phyloP scores from a whole-genome alignment of 1,140 invertebrate species.

The Pseudomyrmex sp. region DNA sequence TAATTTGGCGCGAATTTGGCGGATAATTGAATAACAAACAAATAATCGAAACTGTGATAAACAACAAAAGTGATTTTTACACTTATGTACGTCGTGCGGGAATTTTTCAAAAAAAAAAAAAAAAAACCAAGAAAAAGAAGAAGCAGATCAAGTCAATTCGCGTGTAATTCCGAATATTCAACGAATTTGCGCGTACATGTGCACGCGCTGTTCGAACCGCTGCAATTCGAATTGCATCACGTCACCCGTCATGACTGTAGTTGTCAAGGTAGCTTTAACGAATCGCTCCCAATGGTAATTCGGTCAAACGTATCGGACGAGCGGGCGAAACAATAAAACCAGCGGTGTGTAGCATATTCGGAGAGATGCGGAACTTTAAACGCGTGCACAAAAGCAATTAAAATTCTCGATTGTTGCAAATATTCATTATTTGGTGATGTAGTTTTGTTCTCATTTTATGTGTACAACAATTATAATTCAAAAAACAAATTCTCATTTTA shows the following conservation, averaged over 20 bases:
- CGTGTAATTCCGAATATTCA: conserved; percentile 40
- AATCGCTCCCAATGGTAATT: conserved; percentile 47
- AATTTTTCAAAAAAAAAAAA: too few species aligned
- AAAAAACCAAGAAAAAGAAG: conserved; percentile 22
- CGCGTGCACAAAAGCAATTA: too few species aligned
- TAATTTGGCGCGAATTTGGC: too few species aligned
- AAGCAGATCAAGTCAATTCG: conserved; percentile 4
- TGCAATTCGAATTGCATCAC: conserved; percentile 34
- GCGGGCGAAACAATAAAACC: conserved; percentile 62
- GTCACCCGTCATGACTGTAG: conserved; percentile 52
- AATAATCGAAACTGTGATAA: too few species aligned
- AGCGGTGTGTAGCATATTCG: background rate
- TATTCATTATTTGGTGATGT: background rate
- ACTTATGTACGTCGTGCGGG: too few species aligned
- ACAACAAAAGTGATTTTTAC: too few species aligned
- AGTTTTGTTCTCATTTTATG: background rate
- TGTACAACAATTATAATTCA: too few species aligned
- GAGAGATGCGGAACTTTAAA: too few species aligned
- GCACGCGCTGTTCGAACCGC: background rate
- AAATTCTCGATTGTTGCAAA: background rate
- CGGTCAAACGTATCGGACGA: conserved; percentile 57
- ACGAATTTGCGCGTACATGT: conserved; percentile 4
- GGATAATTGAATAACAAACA: too few species aligned
- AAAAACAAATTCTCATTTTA: conserved; percentile 52
- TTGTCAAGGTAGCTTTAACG: conserved; percentile 37